Percentiles rank a stretch among this genome's conserved stretches.
phyloP scores from a whole-genome alignment of 2,888 invertebrate genomes.

The Geotrupes spiniger region DNA sequence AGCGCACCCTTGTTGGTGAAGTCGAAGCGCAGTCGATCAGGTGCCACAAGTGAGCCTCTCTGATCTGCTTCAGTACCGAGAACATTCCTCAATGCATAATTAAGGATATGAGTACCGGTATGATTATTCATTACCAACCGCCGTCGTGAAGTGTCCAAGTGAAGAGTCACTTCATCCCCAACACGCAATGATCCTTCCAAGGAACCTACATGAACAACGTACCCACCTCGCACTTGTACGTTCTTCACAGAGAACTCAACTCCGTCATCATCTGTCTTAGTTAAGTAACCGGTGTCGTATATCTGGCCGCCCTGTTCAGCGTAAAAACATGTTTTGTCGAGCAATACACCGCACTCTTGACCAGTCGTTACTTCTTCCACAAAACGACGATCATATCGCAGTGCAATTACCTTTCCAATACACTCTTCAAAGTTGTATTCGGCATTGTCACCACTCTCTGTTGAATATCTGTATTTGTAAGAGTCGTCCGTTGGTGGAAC shows the following conservation, averaged over 20 bases:
- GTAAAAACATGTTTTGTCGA: conserved; percentile 94
- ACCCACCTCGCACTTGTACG: conserved; percentile 94
- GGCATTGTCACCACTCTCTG: conserved; percentile 62
- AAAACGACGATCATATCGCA: conserved; percentile 79
- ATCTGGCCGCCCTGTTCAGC: conserved; percentile 99
- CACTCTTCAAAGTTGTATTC: conserved; percentile 75
- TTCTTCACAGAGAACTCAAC: conserved; percentile 90
- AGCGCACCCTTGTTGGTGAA: conserved; percentile 94
- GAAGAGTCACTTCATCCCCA: conserved; percentile 79
- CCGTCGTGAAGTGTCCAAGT: conserved; percentile 81
- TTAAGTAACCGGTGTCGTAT: conserved; percentile 90
- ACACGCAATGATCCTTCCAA: conserved; percentile 80
- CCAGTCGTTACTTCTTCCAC: conserved; percentile 78
- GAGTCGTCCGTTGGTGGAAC: conserved; percentile 85
- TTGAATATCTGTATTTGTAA: conserved; percentile 85
- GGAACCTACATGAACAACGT: conserved; percentile 89
- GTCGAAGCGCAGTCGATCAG: conserved; percentile 95
- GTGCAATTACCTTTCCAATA: conserved; percentile 74
- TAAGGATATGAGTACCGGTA: conserved; percentile 95
- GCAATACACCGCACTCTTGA: conserved; percentile 85
- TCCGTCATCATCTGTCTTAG: conserved; percentile 77
- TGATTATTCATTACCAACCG: conserved; percentile 98
- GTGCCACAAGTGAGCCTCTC: conserved; percentile 94
- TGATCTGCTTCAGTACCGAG: conserved; percentile 91
- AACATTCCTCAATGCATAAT: conserved; percentile 88